Conservation (phyloP, 2,113 vertebrate species). For the Eonycteris spelaea region DNA sequence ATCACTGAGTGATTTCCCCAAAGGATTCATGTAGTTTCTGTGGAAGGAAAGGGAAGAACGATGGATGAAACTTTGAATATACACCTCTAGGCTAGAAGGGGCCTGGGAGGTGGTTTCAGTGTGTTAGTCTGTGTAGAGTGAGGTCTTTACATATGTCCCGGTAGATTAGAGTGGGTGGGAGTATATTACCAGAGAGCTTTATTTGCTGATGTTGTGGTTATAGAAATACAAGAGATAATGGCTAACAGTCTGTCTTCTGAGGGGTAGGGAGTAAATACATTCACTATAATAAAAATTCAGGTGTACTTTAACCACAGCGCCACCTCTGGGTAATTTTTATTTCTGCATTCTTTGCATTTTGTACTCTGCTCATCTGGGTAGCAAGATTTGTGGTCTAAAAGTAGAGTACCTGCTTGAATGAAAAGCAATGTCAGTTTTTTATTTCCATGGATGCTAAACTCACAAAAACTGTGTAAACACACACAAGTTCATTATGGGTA, state of each 20-base stretch:
- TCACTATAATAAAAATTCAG: slow-evolving; percentile 63
- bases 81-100: background rate
- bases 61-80: slow-evolving; percentile 10
- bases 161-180: background rate
- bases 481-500: background rate
- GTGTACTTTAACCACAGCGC: slow-evolving; percentile 84
- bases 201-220: slow-evolving; percentile 32
- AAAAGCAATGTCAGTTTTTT: background rate
- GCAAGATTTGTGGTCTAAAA: background rate
- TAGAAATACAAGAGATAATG: slow-evolving; percentile 42
- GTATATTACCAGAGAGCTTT: slow-evolving; percentile 6
- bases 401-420: background rate
- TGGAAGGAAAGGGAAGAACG: background rate
- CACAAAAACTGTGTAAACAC: background rate
- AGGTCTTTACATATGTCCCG: background rate
- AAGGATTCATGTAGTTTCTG: background rate
- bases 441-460: background rate
- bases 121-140: background rate
- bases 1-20: slow-evolving; percentile 22
- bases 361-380: background rate
- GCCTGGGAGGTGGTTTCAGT: background rate
- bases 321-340: slow-evolving; percentile 82
- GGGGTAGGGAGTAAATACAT: slow-evolving; percentile 33
- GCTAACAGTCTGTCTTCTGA: slow-evolving; percentile 43
- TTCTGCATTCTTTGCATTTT: slow-evolving; percentile 62